Conservation (phyloP, 2,888 invertebrate genomes). For the Eucera pruinosa region DNA sequence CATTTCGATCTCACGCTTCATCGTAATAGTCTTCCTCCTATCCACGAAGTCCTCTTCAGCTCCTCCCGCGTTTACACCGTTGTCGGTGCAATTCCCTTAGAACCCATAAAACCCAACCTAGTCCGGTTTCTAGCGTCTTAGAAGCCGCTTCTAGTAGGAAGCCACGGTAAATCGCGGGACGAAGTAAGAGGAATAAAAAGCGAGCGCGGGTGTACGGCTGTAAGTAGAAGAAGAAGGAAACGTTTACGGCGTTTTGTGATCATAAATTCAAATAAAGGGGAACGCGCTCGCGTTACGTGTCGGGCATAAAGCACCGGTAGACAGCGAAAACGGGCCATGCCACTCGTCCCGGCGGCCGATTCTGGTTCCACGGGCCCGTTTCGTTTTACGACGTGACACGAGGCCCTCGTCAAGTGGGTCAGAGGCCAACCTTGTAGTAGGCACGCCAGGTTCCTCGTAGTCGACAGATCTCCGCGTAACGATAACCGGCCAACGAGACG, state of each 20-base stretch:
- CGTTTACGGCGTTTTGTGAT: conserved; percentile 60
- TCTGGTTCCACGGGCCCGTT: conserved; percentile 76
- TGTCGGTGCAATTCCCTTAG: conserved; percentile 7
- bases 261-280: conserved; percentile 81
- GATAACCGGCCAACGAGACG: conserved; percentile 76
- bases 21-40: conserved; percentile 9
- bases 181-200: not conserved
- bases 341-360: conserved; percentile 64
- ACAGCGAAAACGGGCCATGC: conserved; percentile 66
- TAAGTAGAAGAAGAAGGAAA: conserved; percentile 3
- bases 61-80: conserved; percentile 28
- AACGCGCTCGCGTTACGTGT: conserved; percentile 79
- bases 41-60: conserved; percentile 10
- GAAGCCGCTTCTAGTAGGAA: not conserved
- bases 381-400: conserved; percentile 80
- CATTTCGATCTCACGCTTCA: conserved; percentile 24
- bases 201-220: conserved; percentile 26
- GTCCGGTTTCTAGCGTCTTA: not conserved
- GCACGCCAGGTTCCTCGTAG: conserved; percentile 55
- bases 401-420: conserved; percentile 72
- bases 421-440: conserved; percentile 71
- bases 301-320: conserved; percentile 76
- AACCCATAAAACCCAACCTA: conserved; percentile 23
- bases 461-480: conserved; percentile 75
- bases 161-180: not conserved